Base-by-base conservation (phyloP, 2,797 vertebrate species). In the Eulemur coronatus region DNA sequence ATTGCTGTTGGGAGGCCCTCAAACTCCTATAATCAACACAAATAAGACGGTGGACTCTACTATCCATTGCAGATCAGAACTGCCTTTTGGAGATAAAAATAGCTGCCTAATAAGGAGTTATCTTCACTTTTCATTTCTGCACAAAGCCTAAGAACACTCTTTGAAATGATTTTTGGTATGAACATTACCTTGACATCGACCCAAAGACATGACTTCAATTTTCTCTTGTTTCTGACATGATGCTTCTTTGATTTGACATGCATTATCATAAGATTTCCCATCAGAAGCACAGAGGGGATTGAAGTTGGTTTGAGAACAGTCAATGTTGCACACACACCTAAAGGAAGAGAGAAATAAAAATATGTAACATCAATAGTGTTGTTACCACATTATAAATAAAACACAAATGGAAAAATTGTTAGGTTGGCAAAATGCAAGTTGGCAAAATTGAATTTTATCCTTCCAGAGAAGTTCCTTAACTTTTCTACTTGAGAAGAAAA, bases 321-420 rank as follows among this genome's bases (percentile, higher is more conserved):
- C 99, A 84, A 99, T 99, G 99, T 99, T 99, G 98, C 99, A 99
- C 94, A 99, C 99, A 61, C 99, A 99, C 99, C 99, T 99, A 98
- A 57, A 95, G 65, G 78, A 97, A 89, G 94, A 98, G 52, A 97
- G 72, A 81, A 94, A 93, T 80, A 70, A 90, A 96, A 82, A 92
- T 24, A 55, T 18, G 18, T 70, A 46, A 41, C 22, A 48, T 96
- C 97, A 97, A 69, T 94, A 84, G 46, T 9, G 88, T 81, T 33
- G 67, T 80, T 94, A 50, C 52, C 81, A 72, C 75, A 96, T 86
- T 87, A 95, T 85, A 97, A 97, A 96, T 92, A 95, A 84, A 95
- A 52, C 72, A 96, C 75, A 84, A 90, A 97, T 61, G 5, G 18
- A 90, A 87, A 89, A 85, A 96, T 76, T 84, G 96, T 90, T 73